phyloP scores from a whole-genome alignment of 2,113 vertebrate species.

The Pipra filicauda region DNA sequence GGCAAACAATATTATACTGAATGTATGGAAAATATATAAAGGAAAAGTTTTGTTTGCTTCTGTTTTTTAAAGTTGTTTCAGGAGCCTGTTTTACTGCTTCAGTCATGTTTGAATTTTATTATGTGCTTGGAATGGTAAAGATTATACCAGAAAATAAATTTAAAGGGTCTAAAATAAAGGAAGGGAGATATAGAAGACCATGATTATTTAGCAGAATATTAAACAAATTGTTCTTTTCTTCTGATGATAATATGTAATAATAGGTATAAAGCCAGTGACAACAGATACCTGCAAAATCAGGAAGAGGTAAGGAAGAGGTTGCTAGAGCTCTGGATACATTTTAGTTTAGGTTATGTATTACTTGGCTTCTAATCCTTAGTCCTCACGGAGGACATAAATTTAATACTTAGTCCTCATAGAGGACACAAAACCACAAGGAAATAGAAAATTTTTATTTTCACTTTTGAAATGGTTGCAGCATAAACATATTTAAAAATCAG shows the following conservation, averaged over 20 bases:
- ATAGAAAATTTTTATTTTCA: background rate
- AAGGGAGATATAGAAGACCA: background rate
- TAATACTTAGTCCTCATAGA: background rate
- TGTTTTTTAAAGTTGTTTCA: background rate
- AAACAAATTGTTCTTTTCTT: background rate
- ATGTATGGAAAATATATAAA: background rate
- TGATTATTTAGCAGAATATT: background rate
- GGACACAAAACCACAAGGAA: background rate
- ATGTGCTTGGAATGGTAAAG: background rate
- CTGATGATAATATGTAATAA: background rate
- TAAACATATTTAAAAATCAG: background rate
- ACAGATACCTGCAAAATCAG: background rate
- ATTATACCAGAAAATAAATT: background rate
- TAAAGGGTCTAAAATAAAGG: background rate
- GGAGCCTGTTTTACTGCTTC: background rate
- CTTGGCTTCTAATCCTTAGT: background rate
- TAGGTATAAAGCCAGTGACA: background rate
- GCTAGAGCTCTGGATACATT: background rate
- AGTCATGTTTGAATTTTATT: background rate
- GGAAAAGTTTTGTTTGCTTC: background rate
- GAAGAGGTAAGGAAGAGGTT: background rate
- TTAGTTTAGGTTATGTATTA: background rate
- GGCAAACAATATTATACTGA: background rate
- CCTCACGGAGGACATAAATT: background rate
- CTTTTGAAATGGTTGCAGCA: background rate